Base-by-base conservation (phyloP, 1,140 invertebrate species). In the Drosophila obscura region DNA sequence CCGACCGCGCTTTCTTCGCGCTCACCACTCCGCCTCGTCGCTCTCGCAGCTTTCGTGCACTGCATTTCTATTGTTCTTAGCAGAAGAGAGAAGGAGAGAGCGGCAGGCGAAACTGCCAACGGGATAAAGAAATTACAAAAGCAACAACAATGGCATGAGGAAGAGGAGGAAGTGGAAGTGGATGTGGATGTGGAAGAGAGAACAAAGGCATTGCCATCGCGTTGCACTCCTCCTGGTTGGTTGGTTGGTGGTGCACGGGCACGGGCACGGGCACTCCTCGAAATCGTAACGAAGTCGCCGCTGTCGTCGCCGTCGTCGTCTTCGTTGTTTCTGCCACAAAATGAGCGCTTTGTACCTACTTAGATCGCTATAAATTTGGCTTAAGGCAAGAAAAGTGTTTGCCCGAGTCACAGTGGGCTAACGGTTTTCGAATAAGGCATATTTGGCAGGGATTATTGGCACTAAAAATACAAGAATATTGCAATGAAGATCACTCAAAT, bases 381-480 rank as follows among this genome's bases (percentile, higher is more conserved):
- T 87, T 87, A 88, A 88, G 83, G 83, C 83, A 87, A 87, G 83
- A 87, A 87, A 87, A 87, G 83, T 87, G 83, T 87, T 87, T 87
- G 83, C 79, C 80, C 64, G 61, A 52, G 61, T 59, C 69, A 82
- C 79, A 78, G 79, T 82, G 79, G 63, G 16, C 0, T 5, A 28
- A 19, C 35, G 7, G 1, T 39, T 4, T 6, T 4, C 3, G 35
- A 13, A 39, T 13, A 39, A 39, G 35, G 35, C 4, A 39, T 39
- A 13, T 39, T 5, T 13, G 1, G 8, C 13, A 13, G 4, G 4
- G 4, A 13, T 4, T 39, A 4, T 5, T 5, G 11, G 1, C 31
- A 11, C 9, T 11, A 0, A 39, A 39, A 1, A 5, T 13, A 13
- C 1, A 4, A 13, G 1, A 39, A 39, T 13, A 11, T 39, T 4